Conservation (phyloP, 1,140 invertebrate species). For the Saccostrea glomerata region DNA sequence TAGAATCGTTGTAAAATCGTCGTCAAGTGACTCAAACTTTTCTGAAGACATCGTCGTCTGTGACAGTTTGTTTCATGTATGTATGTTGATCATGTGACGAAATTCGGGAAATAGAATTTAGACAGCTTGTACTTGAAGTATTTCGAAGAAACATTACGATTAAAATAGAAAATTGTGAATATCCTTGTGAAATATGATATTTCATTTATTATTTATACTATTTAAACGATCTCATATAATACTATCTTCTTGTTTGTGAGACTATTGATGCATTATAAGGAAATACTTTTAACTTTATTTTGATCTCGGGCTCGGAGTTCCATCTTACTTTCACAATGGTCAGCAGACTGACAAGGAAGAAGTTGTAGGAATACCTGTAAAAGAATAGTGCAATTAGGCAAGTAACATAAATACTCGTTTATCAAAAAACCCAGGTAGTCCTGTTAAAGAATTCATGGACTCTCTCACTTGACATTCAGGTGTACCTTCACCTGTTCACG, state of each 20-base stretch:
- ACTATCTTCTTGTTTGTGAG: neutral
- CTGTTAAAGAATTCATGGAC: too few species aligned
- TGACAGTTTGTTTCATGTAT: neutral
- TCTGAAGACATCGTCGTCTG: constrained; percentile 79
- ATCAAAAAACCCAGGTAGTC: too few species aligned
- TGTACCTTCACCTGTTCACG: too few species aligned
- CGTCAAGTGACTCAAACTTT: constrained; percentile 80
- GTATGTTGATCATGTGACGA: constrained; percentile 45
- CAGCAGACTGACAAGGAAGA: neutral
- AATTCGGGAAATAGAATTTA: constrained; percentile 15
- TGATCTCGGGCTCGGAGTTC: neutral
- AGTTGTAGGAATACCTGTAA: too few species aligned
- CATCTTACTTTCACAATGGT: neutral
- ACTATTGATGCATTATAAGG: neutral
- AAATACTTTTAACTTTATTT: neutral
- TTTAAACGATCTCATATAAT: neutral
- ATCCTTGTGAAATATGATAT: too few species aligned
- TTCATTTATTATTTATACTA: too few species aligned
- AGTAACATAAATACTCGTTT: too few species aligned
- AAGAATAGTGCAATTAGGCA: too few species aligned
- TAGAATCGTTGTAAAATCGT: constrained; percentile 76
- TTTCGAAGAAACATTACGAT: neutral
- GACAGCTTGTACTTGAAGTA: neutral
- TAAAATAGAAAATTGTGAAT: too few species aligned
- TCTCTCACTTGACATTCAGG: too few species aligned